These are phyloP conservation scores for Trialeurodes vaporariorum DNA, from an alignment of 1,140 invertebrate species.

Conservation along the genomic window DNA sequence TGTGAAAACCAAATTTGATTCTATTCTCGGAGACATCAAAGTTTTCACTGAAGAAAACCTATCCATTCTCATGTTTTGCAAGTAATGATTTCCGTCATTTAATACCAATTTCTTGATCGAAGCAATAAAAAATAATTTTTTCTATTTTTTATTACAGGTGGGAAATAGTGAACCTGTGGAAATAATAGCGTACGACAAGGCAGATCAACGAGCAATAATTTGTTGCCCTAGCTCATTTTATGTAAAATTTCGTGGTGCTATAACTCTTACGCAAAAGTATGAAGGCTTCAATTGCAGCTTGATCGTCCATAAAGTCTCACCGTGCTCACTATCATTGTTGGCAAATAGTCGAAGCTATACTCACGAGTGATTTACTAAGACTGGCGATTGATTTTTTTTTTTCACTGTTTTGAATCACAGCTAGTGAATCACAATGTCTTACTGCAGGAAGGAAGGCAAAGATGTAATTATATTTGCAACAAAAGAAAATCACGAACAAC, in stretches of 20 bases:
- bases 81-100: background rate
- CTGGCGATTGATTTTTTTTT: too few species aligned
- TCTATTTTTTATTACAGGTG: slow-evolving; percentile 26
- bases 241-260: slow-evolving; percentile 41
- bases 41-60: too few species aligned
- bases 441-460: slow-evolving; percentile 48
- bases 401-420: background rate
- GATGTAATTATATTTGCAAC: slow-evolving; percentile 74
- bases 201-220: slow-evolving; percentile 38
- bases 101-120: background rate
- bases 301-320: slow-evolving; percentile 40
- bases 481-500: slow-evolving; percentile 60
- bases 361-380: slow-evolving; percentile 27
- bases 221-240: slow-evolving; percentile 42
- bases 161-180: slow-evolving; percentile 41
- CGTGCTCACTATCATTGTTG: slow-evolving; percentile 33
- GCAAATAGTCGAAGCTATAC: slow-evolving; percentile 31
- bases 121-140: background rate
- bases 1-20: too few species aligned
- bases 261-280: slow-evolving; percentile 42
- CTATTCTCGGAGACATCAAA: too few species aligned
- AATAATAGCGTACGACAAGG: slow-evolving; percentile 42
- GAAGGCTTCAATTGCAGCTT: slow-evolving; percentile 42
- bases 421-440: slow-evolving; percentile 31
- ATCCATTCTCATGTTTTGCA: background rate